Conservation (phyloP, 2,888 invertebrate genomes). For the Conomelus anceps region DNA sequence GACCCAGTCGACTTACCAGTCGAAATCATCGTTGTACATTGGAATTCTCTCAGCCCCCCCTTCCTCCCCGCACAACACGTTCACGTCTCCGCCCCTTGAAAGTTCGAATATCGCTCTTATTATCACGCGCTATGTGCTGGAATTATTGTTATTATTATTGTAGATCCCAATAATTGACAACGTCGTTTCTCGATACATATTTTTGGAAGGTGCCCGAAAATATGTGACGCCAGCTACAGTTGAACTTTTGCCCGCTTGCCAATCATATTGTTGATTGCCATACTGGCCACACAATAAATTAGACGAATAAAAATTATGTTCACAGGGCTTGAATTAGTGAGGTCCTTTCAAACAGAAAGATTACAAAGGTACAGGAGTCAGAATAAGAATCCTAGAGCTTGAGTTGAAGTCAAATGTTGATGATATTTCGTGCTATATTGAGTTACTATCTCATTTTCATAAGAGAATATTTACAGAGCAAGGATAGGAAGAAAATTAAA, state of each 20-base stretch:
- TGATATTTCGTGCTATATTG: too few relatives aligned
- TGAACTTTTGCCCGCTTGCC: not conserved
- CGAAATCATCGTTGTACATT: too few relatives aligned
- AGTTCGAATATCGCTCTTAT: not conserved
- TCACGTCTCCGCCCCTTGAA: not conserved
- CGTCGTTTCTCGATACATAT: not conserved
- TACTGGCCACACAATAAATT: not conserved
- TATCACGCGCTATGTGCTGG: not conserved
- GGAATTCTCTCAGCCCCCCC: not conserved
- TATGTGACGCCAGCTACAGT: too few relatives aligned
- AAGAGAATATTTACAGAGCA: too few relatives aligned
- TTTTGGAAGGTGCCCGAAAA: not conserved
- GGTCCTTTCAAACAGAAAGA: not conserved
- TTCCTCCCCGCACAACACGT: not conserved
- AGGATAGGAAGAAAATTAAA: too few relatives aligned
- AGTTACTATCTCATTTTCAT: too few relatives aligned
- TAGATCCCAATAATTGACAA: not conserved
- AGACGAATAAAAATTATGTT: not conserved
- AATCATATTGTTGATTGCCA: not conserved
- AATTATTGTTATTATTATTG: not conserved
- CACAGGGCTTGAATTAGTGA: not conserved
- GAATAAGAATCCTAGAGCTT: not conserved
- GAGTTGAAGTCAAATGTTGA: too few relatives aligned
- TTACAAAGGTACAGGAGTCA: not conserved
- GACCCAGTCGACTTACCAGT: too few relatives aligned